A percentile compares a stretch with the other conserved stretches of the same genome.
Evolutionary conservation across 2,888 invertebrate genomes (phyloP).

Genomic region (Drosophila formosana): DNA sequence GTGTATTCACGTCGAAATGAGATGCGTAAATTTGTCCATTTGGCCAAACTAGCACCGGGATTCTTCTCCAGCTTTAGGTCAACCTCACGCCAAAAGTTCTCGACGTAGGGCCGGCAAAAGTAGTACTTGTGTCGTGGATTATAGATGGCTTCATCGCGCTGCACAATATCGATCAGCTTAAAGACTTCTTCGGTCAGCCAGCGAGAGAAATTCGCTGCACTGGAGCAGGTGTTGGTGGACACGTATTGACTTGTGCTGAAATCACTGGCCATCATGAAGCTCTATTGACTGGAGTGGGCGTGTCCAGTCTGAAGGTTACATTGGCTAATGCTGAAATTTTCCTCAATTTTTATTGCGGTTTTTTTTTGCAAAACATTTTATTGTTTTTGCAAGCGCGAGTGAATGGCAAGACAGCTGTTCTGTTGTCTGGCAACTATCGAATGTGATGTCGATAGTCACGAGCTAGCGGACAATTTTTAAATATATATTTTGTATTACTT

Average conservation of each 20-base stretch:
- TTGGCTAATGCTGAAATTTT: slow-evolving; percentile 28
- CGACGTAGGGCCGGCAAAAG: slow-evolving; percentile 84
- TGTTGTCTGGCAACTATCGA: background rate
- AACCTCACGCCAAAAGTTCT: slow-evolving; percentile 84
- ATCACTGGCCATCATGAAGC: slow-evolving; percentile 58
- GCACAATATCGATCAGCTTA: slow-evolving; percentile 83
- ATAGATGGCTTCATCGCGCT: slow-evolving; percentile 83
- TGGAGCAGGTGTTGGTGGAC: slow-evolving; percentile 56
- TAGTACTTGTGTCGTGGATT: slow-evolving; percentile 84
- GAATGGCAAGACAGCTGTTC: slow-evolving; percentile 62
- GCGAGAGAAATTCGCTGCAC: slow-evolving; percentile 71
- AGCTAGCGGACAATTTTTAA: background rate
- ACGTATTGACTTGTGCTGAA: slow-evolving; percentile 58
- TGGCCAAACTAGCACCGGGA: slow-evolving; percentile 83
- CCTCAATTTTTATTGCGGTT: slow-evolving; percentile 43
- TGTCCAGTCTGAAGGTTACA: slow-evolving; percentile 19
- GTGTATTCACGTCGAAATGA: slow-evolving; percentile 84
- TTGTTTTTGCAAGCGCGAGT: slow-evolving; percentile 45
- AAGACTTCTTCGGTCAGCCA: slow-evolving; percentile 84
- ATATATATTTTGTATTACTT: background rate
- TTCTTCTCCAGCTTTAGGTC: slow-evolving; percentile 83
- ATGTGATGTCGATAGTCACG: background rate
- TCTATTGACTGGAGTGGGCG: slow-evolving; percentile 1
- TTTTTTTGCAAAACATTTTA: slow-evolving; percentile 61
- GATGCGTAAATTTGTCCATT: slow-evolving; percentile 84